Percentiles rank a stretch among this genome's conserved stretches.
Evolutionary conservation across 2,113 vertebrate species (phyloP).

Genomic region (Dromiciops gliroides): DNA sequence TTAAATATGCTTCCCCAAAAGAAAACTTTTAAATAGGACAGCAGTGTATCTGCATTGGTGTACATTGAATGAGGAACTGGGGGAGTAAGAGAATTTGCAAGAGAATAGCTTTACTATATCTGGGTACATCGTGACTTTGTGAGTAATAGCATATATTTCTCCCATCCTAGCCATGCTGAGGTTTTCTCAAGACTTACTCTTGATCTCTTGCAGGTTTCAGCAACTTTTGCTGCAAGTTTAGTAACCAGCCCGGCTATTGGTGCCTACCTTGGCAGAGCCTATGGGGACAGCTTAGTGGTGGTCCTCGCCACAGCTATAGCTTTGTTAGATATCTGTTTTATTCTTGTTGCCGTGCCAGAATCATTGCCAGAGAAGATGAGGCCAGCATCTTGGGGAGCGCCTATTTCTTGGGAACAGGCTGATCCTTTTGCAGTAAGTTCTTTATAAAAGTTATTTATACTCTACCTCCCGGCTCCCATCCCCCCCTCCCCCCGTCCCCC

Average conservation of each 20-base stretch:
- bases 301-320: conserved; percentile 91
- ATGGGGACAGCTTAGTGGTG: conserved; percentile 91
- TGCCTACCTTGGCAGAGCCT: conserved; percentile 89
- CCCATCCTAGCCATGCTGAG: not conserved
- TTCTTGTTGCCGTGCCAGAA: conserved; percentile 91
- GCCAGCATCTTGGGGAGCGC: conserved; percentile 91
- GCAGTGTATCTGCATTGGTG: not conserved
- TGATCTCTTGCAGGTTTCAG: conserved; percentile 86
- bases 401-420: conserved; percentile 93
- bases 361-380: conserved; percentile 93
- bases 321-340: conserved; percentile 91
- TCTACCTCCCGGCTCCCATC: no score
- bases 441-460: not conserved
- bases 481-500: not conserved
- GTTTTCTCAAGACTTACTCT: not conserved
- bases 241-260: conserved; percentile 93
- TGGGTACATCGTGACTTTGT: not conserved
- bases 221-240: conserved; percentile 91
- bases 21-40: not conserved
- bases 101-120: fast-evolving
- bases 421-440: conserved; percentile 91
- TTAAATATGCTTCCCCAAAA: not conserved
- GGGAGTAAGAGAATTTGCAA: no score
- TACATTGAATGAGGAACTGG: not conserved
- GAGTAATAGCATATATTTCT: fast-evolving